A percentile compares a stretch with the other conserved stretches of the same genome.
Conservation (phyloP, 1,140 invertebrate genomes). For the Hermetia illucens region DNA sequence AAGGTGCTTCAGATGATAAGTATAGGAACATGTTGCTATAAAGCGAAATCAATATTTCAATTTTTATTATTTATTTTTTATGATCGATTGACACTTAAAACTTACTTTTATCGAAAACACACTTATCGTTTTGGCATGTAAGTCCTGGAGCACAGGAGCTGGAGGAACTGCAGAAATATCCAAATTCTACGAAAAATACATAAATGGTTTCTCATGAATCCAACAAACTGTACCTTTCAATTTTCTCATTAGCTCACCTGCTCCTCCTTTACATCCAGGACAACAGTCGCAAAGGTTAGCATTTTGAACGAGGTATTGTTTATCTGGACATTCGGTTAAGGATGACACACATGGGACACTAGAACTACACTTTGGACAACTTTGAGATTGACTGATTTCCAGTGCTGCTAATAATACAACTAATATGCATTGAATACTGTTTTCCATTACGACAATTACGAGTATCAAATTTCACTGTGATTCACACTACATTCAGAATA, state of each 20-base stretch:
- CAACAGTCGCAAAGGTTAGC: conserved; percentile 26
- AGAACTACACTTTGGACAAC: too few species aligned
- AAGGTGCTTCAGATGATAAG: conserved; percentile 7
- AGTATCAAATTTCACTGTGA: too few species aligned
- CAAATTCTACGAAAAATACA: too few species aligned
- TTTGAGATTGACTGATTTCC: too few species aligned
- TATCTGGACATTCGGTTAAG: conserved; percentile 21
- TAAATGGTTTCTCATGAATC: too few species aligned
- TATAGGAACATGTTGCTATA: conserved; percentile 16
- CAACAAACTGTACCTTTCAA: too few species aligned
- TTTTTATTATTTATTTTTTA: too few species aligned
- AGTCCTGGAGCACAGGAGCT: conserved; percentile 11
- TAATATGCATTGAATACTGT: too few species aligned
- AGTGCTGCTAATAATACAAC: too few species aligned
- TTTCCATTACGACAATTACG: too few species aligned
- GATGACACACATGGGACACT: conserved; percentile 32
- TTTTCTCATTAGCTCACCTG: conserved; percentile 3
- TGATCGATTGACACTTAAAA: too few species aligned
- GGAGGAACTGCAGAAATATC: background rate
- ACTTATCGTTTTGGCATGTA: conserved; percentile 7
- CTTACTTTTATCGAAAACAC: conserved; percentile 10
- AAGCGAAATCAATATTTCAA: conserved; percentile 1
- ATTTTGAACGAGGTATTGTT: conserved; percentile 18
- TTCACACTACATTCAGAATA: too few species aligned
- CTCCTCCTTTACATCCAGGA: conserved; percentile 21